Evolutionary conservation across 2,888 invertebrate species (phyloP).

Genomic region (Rhynchonema sp.): DNA sequence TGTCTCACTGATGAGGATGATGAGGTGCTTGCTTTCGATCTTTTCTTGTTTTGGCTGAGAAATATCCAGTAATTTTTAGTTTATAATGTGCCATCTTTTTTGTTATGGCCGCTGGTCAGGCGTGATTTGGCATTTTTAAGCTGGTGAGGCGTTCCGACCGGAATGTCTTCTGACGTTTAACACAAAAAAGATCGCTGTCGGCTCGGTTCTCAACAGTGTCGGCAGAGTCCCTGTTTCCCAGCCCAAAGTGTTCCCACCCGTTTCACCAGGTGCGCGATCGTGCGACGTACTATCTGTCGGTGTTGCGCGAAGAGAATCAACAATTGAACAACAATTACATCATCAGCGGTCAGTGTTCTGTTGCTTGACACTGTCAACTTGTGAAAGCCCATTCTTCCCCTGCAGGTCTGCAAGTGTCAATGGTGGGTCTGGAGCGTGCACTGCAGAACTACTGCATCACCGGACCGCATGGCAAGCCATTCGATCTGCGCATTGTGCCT

Average conservation of each 20-base stretch:
- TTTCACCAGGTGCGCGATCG: slow-evolving; percentile 58
- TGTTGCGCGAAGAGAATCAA: slow-evolving; percentile 45
- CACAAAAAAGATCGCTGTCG: too few species aligned
- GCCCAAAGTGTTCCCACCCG: too few species aligned
- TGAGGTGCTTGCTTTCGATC: background rate
- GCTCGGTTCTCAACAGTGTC: too few species aligned
- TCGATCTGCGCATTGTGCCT: slow-evolving; percentile 68
- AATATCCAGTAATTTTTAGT: too few species aligned
- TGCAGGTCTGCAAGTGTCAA: slow-evolving; percentile 44
- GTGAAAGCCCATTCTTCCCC: background rate
- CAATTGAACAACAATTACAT: slow-evolving; percentile 51
- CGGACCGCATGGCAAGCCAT: slow-evolving; percentile 49
- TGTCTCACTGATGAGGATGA: slow-evolving; percentile 66
- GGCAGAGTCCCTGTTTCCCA: too few species aligned
- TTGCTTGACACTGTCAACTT: background rate
- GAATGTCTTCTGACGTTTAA: too few species aligned
- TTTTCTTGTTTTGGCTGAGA: too few species aligned
- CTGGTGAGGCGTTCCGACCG: too few species aligned
- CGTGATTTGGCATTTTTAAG: too few species aligned
- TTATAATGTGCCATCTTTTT: too few species aligned
- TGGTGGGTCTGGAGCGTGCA: slow-evolving; percentile 68
- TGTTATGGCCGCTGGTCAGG: too few species aligned
- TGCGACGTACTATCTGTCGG: slow-evolving; percentile 79
- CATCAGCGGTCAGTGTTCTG: slow-evolving; percentile 16
- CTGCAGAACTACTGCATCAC: slow-evolving; percentile 47